Conservation (phyloP, 2,888 invertebrate genomes). For the Hydrotaea cyrtoneurina region DNA sequence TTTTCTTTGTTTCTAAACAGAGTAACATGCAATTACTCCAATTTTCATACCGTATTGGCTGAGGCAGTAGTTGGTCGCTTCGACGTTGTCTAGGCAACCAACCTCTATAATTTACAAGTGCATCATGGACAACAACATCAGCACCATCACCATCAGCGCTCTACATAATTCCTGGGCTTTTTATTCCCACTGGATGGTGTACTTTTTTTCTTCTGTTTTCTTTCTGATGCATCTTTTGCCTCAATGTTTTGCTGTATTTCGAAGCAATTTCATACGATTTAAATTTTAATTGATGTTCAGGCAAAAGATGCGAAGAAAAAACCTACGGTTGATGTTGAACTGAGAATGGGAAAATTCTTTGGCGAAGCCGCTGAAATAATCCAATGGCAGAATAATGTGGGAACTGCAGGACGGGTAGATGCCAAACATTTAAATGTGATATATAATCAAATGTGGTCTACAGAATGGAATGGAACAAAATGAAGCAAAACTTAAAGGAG, state of each 20-base stretch:
- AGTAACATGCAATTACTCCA: slow-evolving; percentile 66
- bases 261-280: slow-evolving; percentile 49
- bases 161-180: slow-evolving; percentile 11
- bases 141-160: no score
- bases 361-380: background rate
- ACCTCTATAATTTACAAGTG: slow-evolving; percentile 65
- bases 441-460: slow-evolving; percentile 21
- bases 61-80: slow-evolving; percentile 2
- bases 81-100: slow-evolving; percentile 43
- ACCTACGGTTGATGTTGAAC: background rate
- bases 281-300: slow-evolving; percentile 65
- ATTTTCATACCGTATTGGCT: slow-evolving; percentile 62
- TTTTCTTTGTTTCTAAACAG: no score
- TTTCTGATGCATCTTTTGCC: slow-evolving; percentile 41
- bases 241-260: slow-evolving; percentile 1
- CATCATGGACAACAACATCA: slow-evolving; percentile 52
- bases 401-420: background rate
- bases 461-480: background rate
- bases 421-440: slow-evolving; percentile 5
- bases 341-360: slow-evolving; percentile 59
- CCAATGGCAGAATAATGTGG: slow-evolving; percentile 16
- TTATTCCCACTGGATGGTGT: background rate
- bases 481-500: no score
- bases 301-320: slow-evolving; percentile 32
- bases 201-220: background rate